phyloP scores from a whole-genome alignment of 2,888 invertebrate species.

The Volucella inflata region DNA sequence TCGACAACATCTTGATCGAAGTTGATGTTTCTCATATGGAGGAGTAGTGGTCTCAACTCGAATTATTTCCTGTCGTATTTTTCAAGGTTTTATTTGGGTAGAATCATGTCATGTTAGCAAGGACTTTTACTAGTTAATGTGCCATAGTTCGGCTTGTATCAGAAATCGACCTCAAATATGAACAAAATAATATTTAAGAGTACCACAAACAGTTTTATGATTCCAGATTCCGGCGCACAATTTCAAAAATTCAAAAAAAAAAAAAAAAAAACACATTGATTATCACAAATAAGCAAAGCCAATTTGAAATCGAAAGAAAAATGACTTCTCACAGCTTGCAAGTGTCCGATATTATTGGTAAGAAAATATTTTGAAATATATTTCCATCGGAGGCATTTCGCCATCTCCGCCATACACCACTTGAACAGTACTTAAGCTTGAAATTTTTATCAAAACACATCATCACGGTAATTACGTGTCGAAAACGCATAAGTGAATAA shows the following conservation, averaged over 20 bases:
- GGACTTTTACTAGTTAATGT: no score
- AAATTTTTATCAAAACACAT: slow-evolving; percentile 71
- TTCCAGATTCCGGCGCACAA: background rate
- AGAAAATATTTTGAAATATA: slow-evolving; percentile 66
- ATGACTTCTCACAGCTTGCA: slow-evolving; percentile 57
- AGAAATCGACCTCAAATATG: no score
- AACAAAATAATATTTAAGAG: no score
- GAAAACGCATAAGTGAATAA: slow-evolving; percentile 62
- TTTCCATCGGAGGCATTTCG: background rate
- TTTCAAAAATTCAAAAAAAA: slow-evolving; percentile 42
- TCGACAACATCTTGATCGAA: no score
- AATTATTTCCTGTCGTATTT: no score
- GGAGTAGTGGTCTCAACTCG: no score
- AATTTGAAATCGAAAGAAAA: slow-evolving; percentile 55
- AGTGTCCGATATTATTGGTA: slow-evolving; percentile 54
- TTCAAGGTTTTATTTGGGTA: no score
- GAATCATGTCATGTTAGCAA: no score
- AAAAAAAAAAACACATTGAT: background rate
- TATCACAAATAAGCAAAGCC: slow-evolving; percentile 1
- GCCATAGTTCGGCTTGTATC: no score
- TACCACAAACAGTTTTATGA: no score
- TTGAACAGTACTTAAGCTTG: slow-evolving; percentile 67
- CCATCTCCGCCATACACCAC: slow-evolving; percentile 21
- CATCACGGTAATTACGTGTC: slow-evolving; percentile 54
- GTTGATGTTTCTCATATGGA: no score